These are phyloP conservation scores for Campylomormyrus tamandua DNA, from an alignment of 2,113 vertebrate genomes.

Conservation along the genomic window DNA sequence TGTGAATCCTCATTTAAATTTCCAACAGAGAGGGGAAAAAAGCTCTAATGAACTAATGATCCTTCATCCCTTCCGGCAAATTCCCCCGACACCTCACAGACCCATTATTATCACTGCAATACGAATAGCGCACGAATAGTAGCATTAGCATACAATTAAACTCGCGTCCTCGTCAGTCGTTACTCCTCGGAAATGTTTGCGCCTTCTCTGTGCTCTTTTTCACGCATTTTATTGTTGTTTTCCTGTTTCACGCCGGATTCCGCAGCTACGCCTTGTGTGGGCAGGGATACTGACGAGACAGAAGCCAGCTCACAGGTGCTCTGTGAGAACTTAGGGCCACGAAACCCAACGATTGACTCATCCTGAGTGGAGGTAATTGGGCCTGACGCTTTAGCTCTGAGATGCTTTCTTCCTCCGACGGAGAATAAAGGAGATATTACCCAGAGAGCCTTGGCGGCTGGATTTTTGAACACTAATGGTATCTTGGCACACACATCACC, in stretches of 20 bases:
- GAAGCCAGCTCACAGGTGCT: no score
- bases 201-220: background rate
- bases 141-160: conserved; percentile 3
- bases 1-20: conserved; percentile 62
- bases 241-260: background rate
- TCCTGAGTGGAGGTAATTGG: conserved; percentile 1
- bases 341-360: background rate
- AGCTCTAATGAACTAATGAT: conserved; percentile 41
- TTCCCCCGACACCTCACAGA: background rate
- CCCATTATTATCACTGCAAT: background rate
- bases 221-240: background rate
- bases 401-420: background rate
- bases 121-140: background rate
- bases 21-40: conserved; percentile 31
- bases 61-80: conserved; percentile 28
- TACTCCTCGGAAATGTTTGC: background rate
- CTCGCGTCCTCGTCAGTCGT: background rate
- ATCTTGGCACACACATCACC: background rate
- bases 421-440: conserved; percentile 15
- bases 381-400: background rate
- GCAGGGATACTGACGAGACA: background rate
- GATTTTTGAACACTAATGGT: background rate
- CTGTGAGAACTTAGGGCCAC: background rate
- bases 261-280: background rate
- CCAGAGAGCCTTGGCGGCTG: background rate